Percentiles rank a stretch among this genome's conserved stretches.
phyloP scores from a whole-genome alignment of 37 sponge, comb jelly and placozoan genomes.

The Diacarnus erythraeanus region DNA sequence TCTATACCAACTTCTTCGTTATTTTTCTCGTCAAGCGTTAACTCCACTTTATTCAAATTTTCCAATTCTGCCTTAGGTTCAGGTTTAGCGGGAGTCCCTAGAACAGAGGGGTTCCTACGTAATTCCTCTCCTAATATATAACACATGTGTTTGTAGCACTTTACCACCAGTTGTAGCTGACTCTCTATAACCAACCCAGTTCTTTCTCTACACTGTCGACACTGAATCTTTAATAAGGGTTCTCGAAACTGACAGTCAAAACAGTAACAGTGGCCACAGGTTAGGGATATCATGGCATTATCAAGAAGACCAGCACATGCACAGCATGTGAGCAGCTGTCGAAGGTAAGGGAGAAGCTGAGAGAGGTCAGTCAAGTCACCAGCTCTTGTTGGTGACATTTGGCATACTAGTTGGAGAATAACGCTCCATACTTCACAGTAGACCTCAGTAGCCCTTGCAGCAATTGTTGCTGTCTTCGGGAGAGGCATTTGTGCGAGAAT shows the following conservation, averaged over 20 bases:
- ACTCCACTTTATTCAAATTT: not conserved
- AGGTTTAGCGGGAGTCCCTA: not conserved
- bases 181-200: conserved; percentile 43
- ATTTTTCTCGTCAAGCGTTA: not conserved
- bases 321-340: conserved; percentile 80
- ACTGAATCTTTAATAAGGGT: conserved; percentile 66
- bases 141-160: conserved; percentile 64
- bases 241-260: conserved; percentile 55
- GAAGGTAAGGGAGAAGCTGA: conserved; percentile 56
- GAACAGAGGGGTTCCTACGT: not conserved
- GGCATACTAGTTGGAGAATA: conserved; percentile 8
- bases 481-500: conserved; percentile 73
- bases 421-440: conserved; percentile 59
- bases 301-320: conserved; percentile 74
- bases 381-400: conserved; percentile 1
- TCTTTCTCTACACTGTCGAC: conserved; percentile 74
- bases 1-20: not conserved
- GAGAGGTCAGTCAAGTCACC: conserved; percentile 22
- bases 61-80: not conserved
- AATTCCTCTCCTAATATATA: conserved; percentile 18
- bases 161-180: conserved; percentile 60
- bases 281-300: conserved; percentile 70
- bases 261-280: conserved; percentile 83
- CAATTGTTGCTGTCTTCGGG: conserved; percentile 58
- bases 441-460: conserved; percentile 63